These are phyloP conservation scores for Xestia ashworthii DNA, from an alignment of 2,888 invertebrate genomes.

Conservation along the genomic window DNA sequence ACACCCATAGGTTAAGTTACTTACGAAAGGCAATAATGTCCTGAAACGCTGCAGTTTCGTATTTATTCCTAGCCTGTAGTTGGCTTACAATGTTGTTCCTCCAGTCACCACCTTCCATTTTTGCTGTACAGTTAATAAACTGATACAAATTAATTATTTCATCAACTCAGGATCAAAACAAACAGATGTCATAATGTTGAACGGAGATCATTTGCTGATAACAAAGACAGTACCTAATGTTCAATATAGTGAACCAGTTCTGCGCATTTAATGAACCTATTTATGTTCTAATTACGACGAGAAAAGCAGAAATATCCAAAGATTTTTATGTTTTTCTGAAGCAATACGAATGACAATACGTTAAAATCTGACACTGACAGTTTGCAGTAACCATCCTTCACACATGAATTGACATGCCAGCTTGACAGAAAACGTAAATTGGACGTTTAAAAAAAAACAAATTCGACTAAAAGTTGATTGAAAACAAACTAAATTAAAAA, in stretches of 20 bases:
- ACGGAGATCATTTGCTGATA: slow-evolving; percentile 29
- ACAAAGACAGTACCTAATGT: slow-evolving; percentile 15
- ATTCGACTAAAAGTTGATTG: slow-evolving; percentile 4
- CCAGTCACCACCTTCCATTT: slow-evolving; percentile 91
- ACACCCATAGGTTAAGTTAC: slow-evolving; percentile 85
- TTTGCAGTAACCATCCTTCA: slow-evolving; percentile 6
- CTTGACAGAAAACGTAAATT: background rate
- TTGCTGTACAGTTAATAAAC: slow-evolving; percentile 68
- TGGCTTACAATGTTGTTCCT: slow-evolving; percentile 93
- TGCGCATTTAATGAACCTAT: slow-evolving; percentile 32
- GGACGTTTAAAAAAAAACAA: background rate
- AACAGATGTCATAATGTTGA: slow-evolving; percentile 82
- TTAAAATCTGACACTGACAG: slow-evolving; percentile 61
- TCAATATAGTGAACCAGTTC: slow-evolving; percentile 17
- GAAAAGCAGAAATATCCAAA: slow-evolving; percentile 47
- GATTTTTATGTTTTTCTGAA: slow-evolving; percentile 56
- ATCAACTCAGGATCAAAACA: slow-evolving; percentile 81
- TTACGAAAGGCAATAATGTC: slow-evolving; percentile 96
- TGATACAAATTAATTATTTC: slow-evolving; percentile 71
- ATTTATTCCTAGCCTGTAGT: slow-evolving; percentile 94
- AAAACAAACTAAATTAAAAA: background rate
- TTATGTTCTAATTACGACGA: slow-evolving; percentile 28
- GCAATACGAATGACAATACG: slow-evolving; percentile 59
- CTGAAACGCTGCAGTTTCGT: slow-evolving; percentile 94
- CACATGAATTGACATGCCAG: slow-evolving; percentile 1